These are phyloP conservation scores for Drosophila tani DNA, from an alignment of 1,140 invertebrate species.

Conservation along the genomic window DNA sequence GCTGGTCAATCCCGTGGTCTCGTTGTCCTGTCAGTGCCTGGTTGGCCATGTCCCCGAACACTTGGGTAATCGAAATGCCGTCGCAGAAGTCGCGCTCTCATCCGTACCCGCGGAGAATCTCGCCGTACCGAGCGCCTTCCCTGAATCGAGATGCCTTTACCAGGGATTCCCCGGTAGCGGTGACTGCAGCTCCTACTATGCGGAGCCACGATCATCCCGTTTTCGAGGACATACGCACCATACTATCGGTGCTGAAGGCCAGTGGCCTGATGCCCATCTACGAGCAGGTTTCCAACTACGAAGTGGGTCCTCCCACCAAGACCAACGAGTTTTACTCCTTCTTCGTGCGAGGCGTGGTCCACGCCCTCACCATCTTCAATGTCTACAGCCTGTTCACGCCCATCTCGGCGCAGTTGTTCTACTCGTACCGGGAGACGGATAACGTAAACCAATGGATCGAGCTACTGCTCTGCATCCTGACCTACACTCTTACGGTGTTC, in stretches of 20 bases:
- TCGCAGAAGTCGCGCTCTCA: slow-evolving; percentile 43
- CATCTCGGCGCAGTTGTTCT: slow-evolving; percentile 66
- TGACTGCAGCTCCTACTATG: not conserved
- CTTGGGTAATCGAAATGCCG: slow-evolving; percentile 69
- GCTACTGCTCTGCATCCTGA: slow-evolving; percentile 70
- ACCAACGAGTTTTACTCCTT: slow-evolving; percentile 75
- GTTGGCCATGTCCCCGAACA: slow-evolving; percentile 71
- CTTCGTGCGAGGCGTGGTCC: slow-evolving; percentile 69
- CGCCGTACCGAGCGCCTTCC: slow-evolving; percentile 20
- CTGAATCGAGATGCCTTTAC: slow-evolving; percentile 50
- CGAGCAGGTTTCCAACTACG: slow-evolving; percentile 69
- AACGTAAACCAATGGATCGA: slow-evolving; percentile 84
- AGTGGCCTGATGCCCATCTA: slow-evolving; percentile 76
- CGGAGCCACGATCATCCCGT: slow-evolving; percentile 33
- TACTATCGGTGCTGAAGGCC: slow-evolving; percentile 70
- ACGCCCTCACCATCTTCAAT: slow-evolving; percentile 75
- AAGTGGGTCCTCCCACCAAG: slow-evolving; percentile 72
- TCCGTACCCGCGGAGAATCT: slow-evolving; percentile 34
- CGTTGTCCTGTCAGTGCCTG: slow-evolving; percentile 43
- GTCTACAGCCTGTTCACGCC: slow-evolving; percentile 73
- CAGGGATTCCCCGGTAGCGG: not conserved
- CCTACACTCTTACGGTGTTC: slow-evolving; percentile 71
- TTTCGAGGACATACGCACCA: slow-evolving; percentile 68
- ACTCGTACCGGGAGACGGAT: slow-evolving; percentile 76
- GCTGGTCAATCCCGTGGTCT: slow-evolving; percentile 1